Conservation (phyloP, 2,113 vertebrate species). For the Symphodus melops region DNA sequence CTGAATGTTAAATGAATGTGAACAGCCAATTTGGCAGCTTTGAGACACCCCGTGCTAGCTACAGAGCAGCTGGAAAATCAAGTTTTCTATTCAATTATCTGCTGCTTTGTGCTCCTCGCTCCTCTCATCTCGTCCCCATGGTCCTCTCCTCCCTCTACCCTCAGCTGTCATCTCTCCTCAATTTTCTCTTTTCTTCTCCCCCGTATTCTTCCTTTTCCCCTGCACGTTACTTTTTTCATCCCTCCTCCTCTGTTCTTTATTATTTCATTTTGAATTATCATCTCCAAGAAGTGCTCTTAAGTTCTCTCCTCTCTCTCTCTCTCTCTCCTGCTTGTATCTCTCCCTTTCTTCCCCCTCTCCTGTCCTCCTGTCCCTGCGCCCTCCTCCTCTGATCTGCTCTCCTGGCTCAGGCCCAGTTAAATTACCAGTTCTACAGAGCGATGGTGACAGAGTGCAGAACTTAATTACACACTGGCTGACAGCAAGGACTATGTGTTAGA, state of each 20-base stretch:
- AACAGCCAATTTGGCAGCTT: constrained; percentile 23
- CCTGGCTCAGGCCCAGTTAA: constrained; percentile 72
- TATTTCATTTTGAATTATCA: constrained; percentile 9
- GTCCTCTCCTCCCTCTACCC: constrained; percentile 16
- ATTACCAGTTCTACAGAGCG: constrained; percentile 76
- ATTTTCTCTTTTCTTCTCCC: background rate
- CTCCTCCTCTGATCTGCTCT: constrained; percentile 64
- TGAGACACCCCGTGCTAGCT: constrained; percentile 4
- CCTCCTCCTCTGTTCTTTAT: constrained; percentile 2
- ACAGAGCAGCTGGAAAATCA: constrained; percentile 35
- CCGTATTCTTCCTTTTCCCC: background rate
- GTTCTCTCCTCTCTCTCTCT: background rate
- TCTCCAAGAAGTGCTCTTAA: constrained; percentile 10
- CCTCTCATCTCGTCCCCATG: constrained; percentile 11
- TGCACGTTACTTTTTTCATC: background rate
- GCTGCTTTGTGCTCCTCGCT: constrained; percentile 27
- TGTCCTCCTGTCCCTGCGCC: constrained; percentile 34
- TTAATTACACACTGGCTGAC: constrained; percentile 80
- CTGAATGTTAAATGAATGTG: constrained; percentile 10
- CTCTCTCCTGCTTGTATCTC: background rate
- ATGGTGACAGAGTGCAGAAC: constrained; percentile 76
- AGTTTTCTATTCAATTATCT: constrained; percentile 57
- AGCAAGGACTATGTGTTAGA: constrained; percentile 63
- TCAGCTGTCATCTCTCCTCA: background rate
- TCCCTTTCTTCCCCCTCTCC: background rate